phyloP scores from a whole-genome alignment of 2,888 invertebrate species.

The Carabus problematicus region DNA sequence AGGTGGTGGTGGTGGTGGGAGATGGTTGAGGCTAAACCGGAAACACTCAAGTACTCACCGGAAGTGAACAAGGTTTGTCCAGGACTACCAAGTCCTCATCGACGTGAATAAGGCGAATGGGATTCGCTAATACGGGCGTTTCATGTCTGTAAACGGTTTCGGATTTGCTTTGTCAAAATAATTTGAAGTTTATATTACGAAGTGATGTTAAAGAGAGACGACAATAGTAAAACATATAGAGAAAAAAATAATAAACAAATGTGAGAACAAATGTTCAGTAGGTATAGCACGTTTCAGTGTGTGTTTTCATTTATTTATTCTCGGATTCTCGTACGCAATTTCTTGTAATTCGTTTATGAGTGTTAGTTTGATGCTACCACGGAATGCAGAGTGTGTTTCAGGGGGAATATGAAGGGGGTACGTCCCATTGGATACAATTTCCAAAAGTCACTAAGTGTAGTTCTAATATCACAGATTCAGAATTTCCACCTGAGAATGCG shows the following conservation, averaged over 20 bases:
- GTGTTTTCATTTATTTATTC: not conserved
- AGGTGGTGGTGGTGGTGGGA: not conserved
- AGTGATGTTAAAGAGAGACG: not conserved
- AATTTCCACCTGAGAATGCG: no score
- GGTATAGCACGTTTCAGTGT: slow-evolving; percentile 11
- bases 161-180: no score
- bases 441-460: no score
- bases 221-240: slow-evolving; percentile 2
- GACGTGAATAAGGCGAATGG: slow-evolving; percentile 82
- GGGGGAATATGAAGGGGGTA: no score
- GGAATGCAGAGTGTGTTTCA: no score
- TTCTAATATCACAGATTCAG: no score
- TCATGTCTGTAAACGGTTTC: slow-evolving; percentile 73
- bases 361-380: no score
- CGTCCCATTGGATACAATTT: no score
- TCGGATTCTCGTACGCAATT: not conserved
- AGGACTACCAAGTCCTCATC: slow-evolving; percentile 86
- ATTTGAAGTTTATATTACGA: not conserved
- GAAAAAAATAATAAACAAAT: not conserved
- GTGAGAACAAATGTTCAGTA: slow-evolving; percentile 1
- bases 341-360: no score
- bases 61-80: slow-evolving; percentile 89
- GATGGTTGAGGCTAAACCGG: slow-evolving; percentile 44
- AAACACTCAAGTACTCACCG: slow-evolving; percentile 70
- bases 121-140: slow-evolving; percentile 82